A percentile compares a stretch with the other conserved stretches of the same genome.
phyloP scores from a whole-genome alignment of 2,888 invertebrate genomes.

The Cyclophora punctaria region DNA sequence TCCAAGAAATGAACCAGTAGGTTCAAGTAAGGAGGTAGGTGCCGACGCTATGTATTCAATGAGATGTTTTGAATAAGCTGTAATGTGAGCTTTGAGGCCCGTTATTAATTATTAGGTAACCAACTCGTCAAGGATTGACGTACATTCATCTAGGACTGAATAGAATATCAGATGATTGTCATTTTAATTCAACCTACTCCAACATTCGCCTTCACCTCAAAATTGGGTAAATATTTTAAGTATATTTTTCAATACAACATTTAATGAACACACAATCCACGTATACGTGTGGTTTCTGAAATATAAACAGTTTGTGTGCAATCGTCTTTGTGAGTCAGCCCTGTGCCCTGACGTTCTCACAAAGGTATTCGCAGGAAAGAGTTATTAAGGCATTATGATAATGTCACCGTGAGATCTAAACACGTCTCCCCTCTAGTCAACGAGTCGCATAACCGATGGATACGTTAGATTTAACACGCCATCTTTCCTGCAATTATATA shows the following conservation, averaged over 20 bases:
- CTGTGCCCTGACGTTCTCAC: conserved; percentile 53
- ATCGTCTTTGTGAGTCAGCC: conserved; percentile 49
- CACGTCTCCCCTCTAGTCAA: conserved; percentile 23
- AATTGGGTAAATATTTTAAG: conserved; percentile 30
- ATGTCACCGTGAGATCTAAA: conserved; percentile 56
- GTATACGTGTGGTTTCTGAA: conserved; percentile 25
- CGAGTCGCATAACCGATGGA: conserved; percentile 28
- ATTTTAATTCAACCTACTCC: too few species aligned
- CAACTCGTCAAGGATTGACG: conserved; percentile 38
- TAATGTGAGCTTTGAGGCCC: too few species aligned
- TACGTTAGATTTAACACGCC: conserved; percentile 39
- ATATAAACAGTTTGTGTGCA: conserved; percentile 47
- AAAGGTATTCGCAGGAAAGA: conserved; percentile 61
- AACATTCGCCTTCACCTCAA: conserved; percentile 37
- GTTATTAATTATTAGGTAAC: conserved; percentile 27
- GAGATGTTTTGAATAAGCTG: conserved; percentile 25
- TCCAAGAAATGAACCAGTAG: too few species aligned
- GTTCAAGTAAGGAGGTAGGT: not conserved
- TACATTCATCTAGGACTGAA: conserved; percentile 25
- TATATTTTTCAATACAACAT: conserved; percentile 28
- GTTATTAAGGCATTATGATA: conserved; percentile 57
- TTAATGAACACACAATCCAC: conserved; percentile 35
- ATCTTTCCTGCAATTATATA: conserved; percentile 37
- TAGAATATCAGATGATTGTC: conserved; percentile 2
- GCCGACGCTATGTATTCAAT: too few species aligned